A percentile compares a stretch with the other conserved stretches of the same genome.
These are phyloP conservation scores for Eulemur rufifrons DNA, from an alignment of 2,113 vertebrate species.

Conservation along the genomic window DNA sequence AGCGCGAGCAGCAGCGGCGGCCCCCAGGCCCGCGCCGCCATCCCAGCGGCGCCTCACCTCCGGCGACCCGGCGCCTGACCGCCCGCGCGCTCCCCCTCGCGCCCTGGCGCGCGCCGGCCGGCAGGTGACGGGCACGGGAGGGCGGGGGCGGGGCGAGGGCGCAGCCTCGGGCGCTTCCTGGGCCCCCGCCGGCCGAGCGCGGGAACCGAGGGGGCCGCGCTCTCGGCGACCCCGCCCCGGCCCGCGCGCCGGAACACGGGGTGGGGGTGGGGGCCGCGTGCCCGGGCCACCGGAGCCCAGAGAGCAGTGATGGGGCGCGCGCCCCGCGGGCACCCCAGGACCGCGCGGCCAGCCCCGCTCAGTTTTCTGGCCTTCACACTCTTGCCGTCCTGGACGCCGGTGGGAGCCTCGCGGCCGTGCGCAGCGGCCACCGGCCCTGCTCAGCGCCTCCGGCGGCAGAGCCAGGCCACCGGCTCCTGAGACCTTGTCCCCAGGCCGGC, in stretches of 20 bases:
- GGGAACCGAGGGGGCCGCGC: not conserved
- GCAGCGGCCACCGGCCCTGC: not conserved
- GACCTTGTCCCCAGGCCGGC: not conserved
- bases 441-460: not conserved
- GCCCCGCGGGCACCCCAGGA: accelerated
- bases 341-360: no score
- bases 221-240: not conserved
- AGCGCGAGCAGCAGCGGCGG: not conserved
- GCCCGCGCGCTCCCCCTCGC: not conserved
- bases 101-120: constrained; percentile 14
- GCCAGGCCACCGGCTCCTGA: not conserved
- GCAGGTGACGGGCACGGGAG: constrained; percentile 60
- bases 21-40: constrained; percentile 50
- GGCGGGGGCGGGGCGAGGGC: constrained; percentile 49
- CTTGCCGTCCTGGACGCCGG: accelerated
- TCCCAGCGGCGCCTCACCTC: constrained; percentile 45
- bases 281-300: not conserved
- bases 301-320: not conserved
- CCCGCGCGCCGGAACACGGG: not conserved
- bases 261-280: not conserved
- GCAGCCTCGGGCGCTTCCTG: not conserved
- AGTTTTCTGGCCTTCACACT: no score
- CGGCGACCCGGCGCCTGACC: not conserved
- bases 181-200: not conserved
- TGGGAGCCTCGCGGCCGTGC: not conserved